Evolutionary conservation across 2,888 invertebrate species (phyloP), one percentile per base, ranked within the genome.

Genomic region (Phymatocera aterrima): DNA sequence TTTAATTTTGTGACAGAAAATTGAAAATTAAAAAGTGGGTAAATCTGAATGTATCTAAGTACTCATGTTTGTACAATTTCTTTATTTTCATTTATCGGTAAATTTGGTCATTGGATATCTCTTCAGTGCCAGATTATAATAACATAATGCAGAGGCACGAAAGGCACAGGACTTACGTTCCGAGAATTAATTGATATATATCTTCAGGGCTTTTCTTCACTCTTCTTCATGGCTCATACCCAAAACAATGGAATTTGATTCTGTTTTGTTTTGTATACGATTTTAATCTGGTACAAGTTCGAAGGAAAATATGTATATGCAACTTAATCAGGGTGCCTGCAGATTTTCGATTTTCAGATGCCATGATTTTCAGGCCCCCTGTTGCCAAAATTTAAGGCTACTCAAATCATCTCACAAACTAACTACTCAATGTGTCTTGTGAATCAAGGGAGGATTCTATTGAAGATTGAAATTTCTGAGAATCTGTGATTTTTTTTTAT

Each of bases 161-260:
- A 83, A 82, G 83, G 83, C 83, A 83, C 83, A 79, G 79, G 81
- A 79, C 78, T 83, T 80, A 79, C 65, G 48, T 79, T 77, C 34
- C 51, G 31, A 72, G 72, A 51, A 72, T 72, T 34, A 72, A 28
- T 60, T 37, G n/a, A n/a, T n/a, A n/a, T 40, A 72, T 46, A 51
- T 75, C 57, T 43, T 15, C 28, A 57, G 57, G 24, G 34, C 40
- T 40, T 70, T 57, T 68, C n/a, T n/a, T n/a, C n/a, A n/a, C n/a
- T 54, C n/a, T 54, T 54, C 54, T 54, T 37, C 24, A 15, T 6
- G 40, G 10, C 51, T 31, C 34, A 21, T 34, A 72, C 37, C 51
- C n/a, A n/a, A n/a, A 34, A 34, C n/a, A 51, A 72, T 51, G 72
- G 40, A 68, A 68, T 46, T 18, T 43, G 28, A 46, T 46, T 28